Evolutionary conservation across 2,797 vertebrate genomes (phyloP).

Genomic region (Ctenosaura bakeri): DNA sequence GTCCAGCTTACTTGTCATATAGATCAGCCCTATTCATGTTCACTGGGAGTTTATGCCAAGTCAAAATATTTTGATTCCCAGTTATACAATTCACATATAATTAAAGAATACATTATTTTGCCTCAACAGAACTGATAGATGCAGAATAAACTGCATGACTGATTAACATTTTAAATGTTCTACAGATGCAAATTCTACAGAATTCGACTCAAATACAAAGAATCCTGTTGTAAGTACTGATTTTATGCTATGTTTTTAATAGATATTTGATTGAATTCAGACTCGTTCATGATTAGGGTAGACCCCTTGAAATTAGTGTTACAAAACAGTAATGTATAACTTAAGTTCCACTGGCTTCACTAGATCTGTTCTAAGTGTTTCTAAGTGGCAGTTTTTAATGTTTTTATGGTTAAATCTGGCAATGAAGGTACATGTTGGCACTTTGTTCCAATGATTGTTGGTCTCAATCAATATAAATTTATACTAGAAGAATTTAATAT

Average conservation of each 20-base stretch:
- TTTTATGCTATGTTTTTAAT: conserved; percentile 34
- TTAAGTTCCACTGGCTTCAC: not conserved
- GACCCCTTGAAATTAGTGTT: not conserved
- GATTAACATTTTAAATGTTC: conserved; percentile 29
- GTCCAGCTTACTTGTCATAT: not conserved
- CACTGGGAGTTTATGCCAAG: not conserved
- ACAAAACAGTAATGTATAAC: not conserved
- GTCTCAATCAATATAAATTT: not conserved
- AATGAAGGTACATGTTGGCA: too few species aligned
- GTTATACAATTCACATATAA: not conserved
- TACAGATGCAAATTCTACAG: conserved; percentile 85
- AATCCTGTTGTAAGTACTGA: conserved; percentile 81
- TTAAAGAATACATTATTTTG: not conserved
- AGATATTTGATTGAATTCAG: not conserved
- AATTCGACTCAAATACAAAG: conserved; percentile 81
- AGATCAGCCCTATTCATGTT: not conserved
- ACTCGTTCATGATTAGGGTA: not conserved
- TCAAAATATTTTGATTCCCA: not conserved
- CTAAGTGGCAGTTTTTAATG: not conserved
- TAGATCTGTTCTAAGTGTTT: not conserved
- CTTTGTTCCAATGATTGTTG: not conserved
- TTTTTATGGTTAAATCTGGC: not conserved
- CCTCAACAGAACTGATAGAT: conserved; percentile 11
- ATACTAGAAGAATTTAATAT: not conserved
- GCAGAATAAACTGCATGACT: conserved; percentile 22